These are phyloP conservation scores for Stegostoma tigrinum DNA, from an alignment of 2,113 vertebrate genomes.

Conservation along the genomic window DNA sequence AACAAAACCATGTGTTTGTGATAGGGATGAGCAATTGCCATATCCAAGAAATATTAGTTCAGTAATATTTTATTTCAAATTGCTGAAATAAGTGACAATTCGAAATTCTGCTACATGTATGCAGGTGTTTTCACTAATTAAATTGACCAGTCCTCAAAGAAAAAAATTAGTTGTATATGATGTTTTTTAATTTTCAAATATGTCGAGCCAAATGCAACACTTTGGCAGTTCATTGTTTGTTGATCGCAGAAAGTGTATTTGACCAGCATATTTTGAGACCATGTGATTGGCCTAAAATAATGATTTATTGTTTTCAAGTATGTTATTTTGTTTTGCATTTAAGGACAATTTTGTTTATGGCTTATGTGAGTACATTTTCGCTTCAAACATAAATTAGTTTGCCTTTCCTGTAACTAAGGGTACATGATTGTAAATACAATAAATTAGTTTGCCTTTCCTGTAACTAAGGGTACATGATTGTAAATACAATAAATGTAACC, in stretches of 20 bases:
- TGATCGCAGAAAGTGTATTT: neutral
- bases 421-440: neutral
- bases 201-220: neutral
- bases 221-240: neutral
- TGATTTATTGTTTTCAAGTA: neutral
- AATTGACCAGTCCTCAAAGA: neutral
- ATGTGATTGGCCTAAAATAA: neutral
- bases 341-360: neutral
- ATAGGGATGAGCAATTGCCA: neutral
- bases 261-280: neutral
- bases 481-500: neutral
- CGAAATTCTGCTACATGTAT: neutral
- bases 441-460: neutral
- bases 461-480: neutral
- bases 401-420: neutral
- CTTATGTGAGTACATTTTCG: neutral
- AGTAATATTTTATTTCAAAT: neutral
- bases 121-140: neutral
- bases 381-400: neutral
- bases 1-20: conserved; percentile 36
- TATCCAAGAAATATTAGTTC: neutral
- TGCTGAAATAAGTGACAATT: neutral
- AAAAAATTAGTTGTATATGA: neutral
- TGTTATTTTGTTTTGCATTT: neutral
- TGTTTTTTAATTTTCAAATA: neutral